These are phyloP conservation scores for Ctenomys sociabilis DNA, from an alignment of 2,113 vertebrate species.

Conservation along the genomic window DNA sequence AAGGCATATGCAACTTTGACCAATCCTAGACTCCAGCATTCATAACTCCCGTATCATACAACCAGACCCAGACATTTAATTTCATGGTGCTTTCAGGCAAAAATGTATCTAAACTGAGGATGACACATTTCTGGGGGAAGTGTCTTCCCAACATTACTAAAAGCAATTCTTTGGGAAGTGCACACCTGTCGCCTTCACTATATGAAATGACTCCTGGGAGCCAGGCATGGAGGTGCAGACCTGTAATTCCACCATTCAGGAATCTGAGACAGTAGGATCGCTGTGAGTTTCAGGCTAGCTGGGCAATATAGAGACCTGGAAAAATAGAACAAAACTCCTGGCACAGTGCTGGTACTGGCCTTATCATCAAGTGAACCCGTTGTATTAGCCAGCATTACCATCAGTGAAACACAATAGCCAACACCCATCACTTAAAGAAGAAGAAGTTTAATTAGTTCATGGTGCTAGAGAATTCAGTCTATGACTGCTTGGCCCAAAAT, in stretches of 20 bases:
- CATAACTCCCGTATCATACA: neutral
- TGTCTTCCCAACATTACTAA: neutral
- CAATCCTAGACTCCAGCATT: neutral
- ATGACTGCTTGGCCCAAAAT: neutral
- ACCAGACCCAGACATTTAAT: neutral
- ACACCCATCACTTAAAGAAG: neutral
- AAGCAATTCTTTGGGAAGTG: neutral
- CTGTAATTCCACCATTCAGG: neutral
- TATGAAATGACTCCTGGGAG: neutral
- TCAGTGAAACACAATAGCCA: neutral
- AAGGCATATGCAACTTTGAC: neutral
- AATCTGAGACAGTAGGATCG: neutral
- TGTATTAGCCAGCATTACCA: neutral
- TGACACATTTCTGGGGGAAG: neutral
- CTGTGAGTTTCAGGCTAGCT: neutral
- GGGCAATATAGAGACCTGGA: neutral
- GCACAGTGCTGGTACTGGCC: neutral
- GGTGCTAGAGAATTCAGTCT: neutral
- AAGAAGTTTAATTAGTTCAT: neutral
- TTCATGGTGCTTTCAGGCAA: neutral
- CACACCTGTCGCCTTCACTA: neutral
- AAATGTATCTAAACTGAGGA: neutral
- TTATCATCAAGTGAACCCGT: neutral
- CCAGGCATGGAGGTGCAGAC: neutral
- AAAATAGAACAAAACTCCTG: neutral